phyloP scores from a whole-genome alignment of 2,888 invertebrate genomes.

The Petrophora chlorosata region DNA sequence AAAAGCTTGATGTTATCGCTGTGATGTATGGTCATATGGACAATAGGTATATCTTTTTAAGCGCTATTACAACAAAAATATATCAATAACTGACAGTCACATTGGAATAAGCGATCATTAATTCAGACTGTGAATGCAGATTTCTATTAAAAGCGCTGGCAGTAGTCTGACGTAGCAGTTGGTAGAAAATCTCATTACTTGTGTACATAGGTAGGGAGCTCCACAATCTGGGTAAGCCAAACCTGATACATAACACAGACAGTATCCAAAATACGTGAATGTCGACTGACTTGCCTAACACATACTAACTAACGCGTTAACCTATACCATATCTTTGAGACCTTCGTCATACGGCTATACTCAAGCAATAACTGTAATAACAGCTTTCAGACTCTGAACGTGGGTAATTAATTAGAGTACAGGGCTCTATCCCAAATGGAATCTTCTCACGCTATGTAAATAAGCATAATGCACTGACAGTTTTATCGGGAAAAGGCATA shows the following conservation, averaged over 20 bases:
- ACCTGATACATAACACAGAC: slow-evolving; percentile 12
- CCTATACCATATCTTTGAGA: too few relatives aligned
- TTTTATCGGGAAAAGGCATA: too few relatives aligned
- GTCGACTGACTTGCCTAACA: too few relatives aligned
- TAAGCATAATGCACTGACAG: too few relatives aligned
- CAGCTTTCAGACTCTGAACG: too few relatives aligned
- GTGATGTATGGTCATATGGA: slow-evolving; percentile 11
- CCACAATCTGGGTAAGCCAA: slow-evolving; percentile 53
- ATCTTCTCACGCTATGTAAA: too few relatives aligned
- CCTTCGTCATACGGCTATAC: too few relatives aligned
- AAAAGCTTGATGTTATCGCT: slow-evolving; percentile 20
- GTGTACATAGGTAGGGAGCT: slow-evolving; percentile 43
- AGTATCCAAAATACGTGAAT: neutral
- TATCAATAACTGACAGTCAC: slow-evolving; percentile 5
- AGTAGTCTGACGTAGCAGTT: slow-evolving; percentile 32
- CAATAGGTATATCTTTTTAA: slow-evolving; percentile 16
- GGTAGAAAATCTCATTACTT: slow-evolving; percentile 51
- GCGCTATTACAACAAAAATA: slow-evolving; percentile 12
- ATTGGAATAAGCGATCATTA: slow-evolving; percentile 1
- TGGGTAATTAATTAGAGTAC: too few relatives aligned
- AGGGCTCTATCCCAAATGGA: too few relatives aligned
- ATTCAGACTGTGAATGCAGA: slow-evolving; percentile 23
- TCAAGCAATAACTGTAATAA: too few relatives aligned
- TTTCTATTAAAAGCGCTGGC: slow-evolving; percentile 27
- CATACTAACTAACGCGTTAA: too few relatives aligned